These are phyloP conservation scores for Emesis castigata DNA, from an alignment of 2,888 invertebrate genomes.

Conservation along the genomic window DNA sequence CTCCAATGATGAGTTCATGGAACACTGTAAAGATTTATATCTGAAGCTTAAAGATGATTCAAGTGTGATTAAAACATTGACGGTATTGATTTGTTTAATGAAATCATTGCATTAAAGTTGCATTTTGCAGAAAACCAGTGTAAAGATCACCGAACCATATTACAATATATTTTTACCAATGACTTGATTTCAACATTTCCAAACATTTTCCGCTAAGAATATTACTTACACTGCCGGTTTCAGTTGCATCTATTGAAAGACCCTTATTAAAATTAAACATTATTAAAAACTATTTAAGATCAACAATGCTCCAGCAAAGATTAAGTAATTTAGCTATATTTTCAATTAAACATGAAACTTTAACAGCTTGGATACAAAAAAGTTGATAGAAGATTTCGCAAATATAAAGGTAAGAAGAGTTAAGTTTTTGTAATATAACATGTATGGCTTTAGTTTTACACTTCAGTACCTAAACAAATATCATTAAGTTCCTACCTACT, in stretches of 20 bases:
- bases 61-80: conserved; percentile 4
- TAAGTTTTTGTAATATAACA: background rate
- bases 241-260: background rate
- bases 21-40: background rate
- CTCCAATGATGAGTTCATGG: background rate
- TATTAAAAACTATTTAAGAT: conserved; percentile 16
- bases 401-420: conserved; percentile 7
- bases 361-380: background rate
- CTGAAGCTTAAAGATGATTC: too few species aligned
- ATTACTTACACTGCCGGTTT: background rate
- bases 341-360: background rate
- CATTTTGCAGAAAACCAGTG: background rate
- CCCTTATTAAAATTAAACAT: background rate
- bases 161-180: conserved; percentile 1
- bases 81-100: conserved; percentile 20
- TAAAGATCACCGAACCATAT: background rate
- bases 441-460: too few species aligned
- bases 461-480: too few species aligned
- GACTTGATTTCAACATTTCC: conserved; percentile 6
- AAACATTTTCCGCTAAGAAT: conserved; percentile 19
- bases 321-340: background rate
- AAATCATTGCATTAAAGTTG: conserved; percentile 21
- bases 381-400: background rate
- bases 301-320: background rate
- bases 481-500: background rate